Percentiles rank a stretch among this genome's conserved stretches.
Evolutionary conservation across 2,888 invertebrate species (phyloP).

Genomic region (Caenorhabditis sp.): DNA sequence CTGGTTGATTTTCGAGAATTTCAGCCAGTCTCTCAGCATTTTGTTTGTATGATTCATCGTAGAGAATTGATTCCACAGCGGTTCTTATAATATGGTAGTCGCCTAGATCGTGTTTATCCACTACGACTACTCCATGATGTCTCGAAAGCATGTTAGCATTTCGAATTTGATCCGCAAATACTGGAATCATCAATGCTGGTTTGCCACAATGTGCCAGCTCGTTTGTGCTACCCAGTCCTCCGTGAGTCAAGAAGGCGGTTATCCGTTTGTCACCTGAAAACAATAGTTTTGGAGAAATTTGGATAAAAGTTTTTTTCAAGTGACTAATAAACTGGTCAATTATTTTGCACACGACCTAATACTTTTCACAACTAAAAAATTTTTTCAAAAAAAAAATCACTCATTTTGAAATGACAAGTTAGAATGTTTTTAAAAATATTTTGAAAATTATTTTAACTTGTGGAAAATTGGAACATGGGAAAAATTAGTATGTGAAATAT

Average conservation of each 20-base stretch:
- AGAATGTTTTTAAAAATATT: too few species aligned
- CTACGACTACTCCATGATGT: conserved; percentile 21
- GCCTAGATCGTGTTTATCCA: conserved; percentile 24
- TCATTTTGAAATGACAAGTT: too few species aligned
- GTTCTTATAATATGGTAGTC: conserved; percentile 10
- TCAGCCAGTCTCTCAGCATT: conserved; percentile 18
- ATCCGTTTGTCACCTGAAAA: conserved; percentile 16
- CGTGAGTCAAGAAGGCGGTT: conserved; percentile 35
- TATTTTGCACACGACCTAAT: too few species aligned
- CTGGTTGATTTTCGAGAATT: conserved; percentile 21
- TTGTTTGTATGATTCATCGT: conserved; percentile 7
- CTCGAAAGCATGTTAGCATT: conserved; percentile 42
- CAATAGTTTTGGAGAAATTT: not conserved
- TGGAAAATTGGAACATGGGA: too few species aligned
- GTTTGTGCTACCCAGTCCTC: conserved; percentile 39
- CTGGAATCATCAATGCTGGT: conserved; percentile 36
- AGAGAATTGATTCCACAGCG: conserved; percentile 14
- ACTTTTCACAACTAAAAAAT: too few species aligned
- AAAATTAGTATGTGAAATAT: too few species aligned
- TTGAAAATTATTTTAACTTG: too few species aligned
- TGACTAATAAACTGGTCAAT: too few species aligned
- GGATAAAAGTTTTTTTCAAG: too few species aligned
- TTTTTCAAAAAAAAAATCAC: too few species aligned
- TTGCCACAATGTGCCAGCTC: conserved; percentile 35
- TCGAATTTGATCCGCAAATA: conserved; percentile 45